A percentile compares a stretch with the other conserved stretches of the same genome.
phyloP scores from a whole-genome alignment of 2,797 vertebrate species.

The Cryptoblepharus egeriae region DNA sequence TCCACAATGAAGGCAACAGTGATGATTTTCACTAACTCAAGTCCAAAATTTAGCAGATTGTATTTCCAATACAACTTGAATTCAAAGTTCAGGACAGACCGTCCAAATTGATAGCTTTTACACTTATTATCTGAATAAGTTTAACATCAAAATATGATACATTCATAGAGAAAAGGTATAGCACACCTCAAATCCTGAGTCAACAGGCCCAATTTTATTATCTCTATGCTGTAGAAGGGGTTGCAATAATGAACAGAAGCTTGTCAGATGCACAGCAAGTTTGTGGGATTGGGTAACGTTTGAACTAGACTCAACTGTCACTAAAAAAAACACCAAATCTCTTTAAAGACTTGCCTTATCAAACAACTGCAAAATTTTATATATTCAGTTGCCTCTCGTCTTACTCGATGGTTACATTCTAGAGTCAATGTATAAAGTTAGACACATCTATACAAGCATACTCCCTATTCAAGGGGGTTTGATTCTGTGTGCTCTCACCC shows the following conservation, averaged over 20 bases:
- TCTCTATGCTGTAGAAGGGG: not conserved
- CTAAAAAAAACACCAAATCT: not conserved
- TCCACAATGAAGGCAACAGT: no score
- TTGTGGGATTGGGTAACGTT: not conserved
- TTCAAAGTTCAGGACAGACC: not conserved
- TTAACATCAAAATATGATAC: not conserved
- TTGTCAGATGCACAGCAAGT: not conserved
- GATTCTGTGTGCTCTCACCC: no score
- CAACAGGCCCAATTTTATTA: not conserved
- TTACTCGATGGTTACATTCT: no score
- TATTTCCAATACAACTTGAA: not conserved
- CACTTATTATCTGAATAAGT: not conserved
- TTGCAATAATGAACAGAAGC: not conserved
- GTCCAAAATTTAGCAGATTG: not conserved
- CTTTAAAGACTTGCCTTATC: not conserved
- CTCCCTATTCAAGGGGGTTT: no score
- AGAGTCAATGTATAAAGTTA: no score
- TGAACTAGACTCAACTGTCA: not conserved
- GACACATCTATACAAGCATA: no score
- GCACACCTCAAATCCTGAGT: not conserved
- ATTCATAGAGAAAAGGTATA: not conserved
- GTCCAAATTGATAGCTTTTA: not conserved
- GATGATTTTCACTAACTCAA: not conserved
- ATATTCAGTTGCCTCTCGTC: no score
- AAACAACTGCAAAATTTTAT: not conserved